Conservation (phyloP, 2,888 invertebrate genomes). For the Diaphora mendica region DNA sequence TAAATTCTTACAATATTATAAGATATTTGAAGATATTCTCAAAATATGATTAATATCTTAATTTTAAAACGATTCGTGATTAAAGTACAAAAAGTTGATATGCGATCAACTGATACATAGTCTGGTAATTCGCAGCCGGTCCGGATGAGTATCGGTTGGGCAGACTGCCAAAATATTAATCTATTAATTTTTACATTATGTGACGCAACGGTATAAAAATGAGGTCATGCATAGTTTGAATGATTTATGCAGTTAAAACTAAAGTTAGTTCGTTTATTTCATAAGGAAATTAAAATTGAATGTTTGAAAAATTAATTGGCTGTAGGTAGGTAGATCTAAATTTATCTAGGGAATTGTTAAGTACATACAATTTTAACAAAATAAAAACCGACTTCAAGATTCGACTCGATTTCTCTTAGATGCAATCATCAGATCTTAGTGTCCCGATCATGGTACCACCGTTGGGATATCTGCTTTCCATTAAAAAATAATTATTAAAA, state of each 20-base stretch:
- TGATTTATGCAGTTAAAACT: slow-evolving; percentile 26
- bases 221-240: slow-evolving; percentile 47
- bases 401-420: too few relatives aligned
- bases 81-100: not conserved
- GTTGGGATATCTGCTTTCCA: too few relatives aligned
- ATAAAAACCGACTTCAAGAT: too few relatives aligned
- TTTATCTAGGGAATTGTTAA: not conserved
- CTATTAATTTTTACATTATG: slow-evolving; percentile 62
- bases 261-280: slow-evolving; percentile 3
- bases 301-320: not conserved
- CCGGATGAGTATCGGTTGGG: slow-evolving; percentile 56
- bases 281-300: not conserved
- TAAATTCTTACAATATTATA: too few relatives aligned
- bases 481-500: too few relatives aligned
- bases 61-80: not conserved
- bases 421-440: too few relatives aligned
- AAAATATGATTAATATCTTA: not conserved
- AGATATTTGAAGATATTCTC: not conserved
- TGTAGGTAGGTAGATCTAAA: not conserved
- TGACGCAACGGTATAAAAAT: slow-evolving; percentile 58
- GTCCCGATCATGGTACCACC: too few relatives aligned
- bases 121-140: slow-evolving; percentile 16
- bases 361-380: too few relatives aligned
- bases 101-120: slow-evolving; percentile 1
- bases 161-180: slow-evolving; percentile 67